phyloP scores from a whole-genome alignment of 2,797 vertebrate genomes.

The Urosaurus nigricauda region DNA sequence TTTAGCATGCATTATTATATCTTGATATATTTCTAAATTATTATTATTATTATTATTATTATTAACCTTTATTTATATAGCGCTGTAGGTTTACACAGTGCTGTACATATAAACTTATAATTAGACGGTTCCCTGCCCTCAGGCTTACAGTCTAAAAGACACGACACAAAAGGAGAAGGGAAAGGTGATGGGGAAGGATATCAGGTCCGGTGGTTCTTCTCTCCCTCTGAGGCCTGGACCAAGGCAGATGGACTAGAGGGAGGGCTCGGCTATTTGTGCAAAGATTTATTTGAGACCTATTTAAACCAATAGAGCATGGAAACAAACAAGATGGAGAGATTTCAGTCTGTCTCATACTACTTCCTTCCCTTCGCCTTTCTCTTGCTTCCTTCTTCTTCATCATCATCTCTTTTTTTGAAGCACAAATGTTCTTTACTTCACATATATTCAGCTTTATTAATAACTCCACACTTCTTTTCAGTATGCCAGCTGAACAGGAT shows the following conservation, averaged over 20 bases:
- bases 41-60: too few species aligned
- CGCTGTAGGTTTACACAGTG: too few species aligned
- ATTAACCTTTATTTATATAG: too few species aligned
- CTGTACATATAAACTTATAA: too few species aligned
- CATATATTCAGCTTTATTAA: conserved; percentile 67
- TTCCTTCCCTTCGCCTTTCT: conserved; percentile 4
- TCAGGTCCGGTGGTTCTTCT: too few species aligned
- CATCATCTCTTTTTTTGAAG: conserved; percentile 33
- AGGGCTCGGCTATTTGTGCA: not conserved
- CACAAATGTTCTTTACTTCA: conserved; percentile 53
- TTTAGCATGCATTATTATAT: conserved; percentile 6
- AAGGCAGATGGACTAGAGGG: too few species aligned
- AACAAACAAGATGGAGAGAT: not conserved
- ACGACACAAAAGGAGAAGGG: too few species aligned
- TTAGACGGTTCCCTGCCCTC: too few species aligned
- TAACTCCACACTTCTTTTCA: conserved; percentile 58
- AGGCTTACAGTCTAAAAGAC: too few species aligned
- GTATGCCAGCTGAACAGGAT: conserved; percentile 76
- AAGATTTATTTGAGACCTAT: not conserved
- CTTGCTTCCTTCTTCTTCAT: conserved; percentile 16
- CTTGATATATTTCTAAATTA: not conserved
- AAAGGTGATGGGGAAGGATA: too few species aligned
- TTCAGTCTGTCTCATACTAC: conserved; percentile 30
- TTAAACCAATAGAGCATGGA: not conserved
- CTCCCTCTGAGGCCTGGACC: too few species aligned